Evolutionary conservation across 2,113 vertebrate genomes (phyloP).

Genomic region (Sorex araneus): DNA sequence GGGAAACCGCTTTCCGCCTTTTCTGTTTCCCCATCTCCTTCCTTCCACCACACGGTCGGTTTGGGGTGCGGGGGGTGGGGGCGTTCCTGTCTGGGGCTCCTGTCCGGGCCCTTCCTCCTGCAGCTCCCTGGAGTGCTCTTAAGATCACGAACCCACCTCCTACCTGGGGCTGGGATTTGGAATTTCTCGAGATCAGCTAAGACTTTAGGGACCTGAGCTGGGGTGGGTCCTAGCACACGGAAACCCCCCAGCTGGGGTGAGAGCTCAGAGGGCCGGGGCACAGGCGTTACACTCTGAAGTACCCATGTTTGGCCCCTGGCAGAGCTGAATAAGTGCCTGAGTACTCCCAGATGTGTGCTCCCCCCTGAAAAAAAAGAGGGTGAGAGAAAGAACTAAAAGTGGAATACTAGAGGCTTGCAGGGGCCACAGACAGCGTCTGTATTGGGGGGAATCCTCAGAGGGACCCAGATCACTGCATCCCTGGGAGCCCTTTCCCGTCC

Average conservation of each 20-base stretch:
- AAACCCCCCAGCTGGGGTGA: not conserved
- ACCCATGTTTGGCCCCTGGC: too few species aligned
- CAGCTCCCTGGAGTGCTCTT: not conserved
- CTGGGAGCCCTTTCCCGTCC: not conserved
- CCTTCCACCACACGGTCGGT: slow-evolving; percentile 46
- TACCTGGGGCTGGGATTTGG: not conserved
- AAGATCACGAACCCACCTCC: not conserved
- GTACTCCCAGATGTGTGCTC: too few species aligned
- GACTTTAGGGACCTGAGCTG: not conserved
- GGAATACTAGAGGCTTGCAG: not conserved
- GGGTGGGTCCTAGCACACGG: not conserved
- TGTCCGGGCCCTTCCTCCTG: not conserved
- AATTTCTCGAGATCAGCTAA: not conserved
- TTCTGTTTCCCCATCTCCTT: slow-evolving; percentile 71
- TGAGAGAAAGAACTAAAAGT: not conserved
- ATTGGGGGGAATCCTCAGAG: not conserved
- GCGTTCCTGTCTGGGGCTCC: not conserved
- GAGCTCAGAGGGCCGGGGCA: too few species aligned
- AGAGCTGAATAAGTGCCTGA: too few species aligned
- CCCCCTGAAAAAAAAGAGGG: not conserved
- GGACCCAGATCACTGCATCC: not conserved
- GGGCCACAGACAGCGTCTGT: not conserved
- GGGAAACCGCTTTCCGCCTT: slow-evolving; percentile 68
- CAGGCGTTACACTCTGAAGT: too few species aligned
- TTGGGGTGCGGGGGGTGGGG: fast-evolving